Conservation (phyloP, 1,140 invertebrate genomes). For the Plodia interpunctella region DNA sequence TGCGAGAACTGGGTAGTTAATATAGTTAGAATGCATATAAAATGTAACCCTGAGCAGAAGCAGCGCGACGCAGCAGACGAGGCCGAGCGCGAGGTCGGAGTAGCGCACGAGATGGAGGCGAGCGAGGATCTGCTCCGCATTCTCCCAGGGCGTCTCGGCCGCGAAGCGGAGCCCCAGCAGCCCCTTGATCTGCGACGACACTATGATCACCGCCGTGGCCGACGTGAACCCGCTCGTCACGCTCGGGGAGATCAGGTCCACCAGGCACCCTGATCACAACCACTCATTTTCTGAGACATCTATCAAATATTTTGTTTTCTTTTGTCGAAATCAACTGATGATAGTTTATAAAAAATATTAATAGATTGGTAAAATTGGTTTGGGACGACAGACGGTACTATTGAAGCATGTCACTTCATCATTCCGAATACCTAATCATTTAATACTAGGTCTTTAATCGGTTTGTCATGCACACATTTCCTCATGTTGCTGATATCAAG, state of each 20-base stretch:
- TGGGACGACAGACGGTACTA: no score
- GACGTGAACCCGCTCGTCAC: constrained; percentile 96
- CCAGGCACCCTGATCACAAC: constrained; percentile 86
- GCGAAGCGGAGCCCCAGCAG: constrained; percentile 85
- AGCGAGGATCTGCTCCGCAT: constrained; percentile 78
- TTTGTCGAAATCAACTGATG: background rate
- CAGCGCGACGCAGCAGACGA: constrained; percentile 81
- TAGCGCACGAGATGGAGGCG: constrained; percentile 77
- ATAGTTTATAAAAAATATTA: no score
- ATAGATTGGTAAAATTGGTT: no score
- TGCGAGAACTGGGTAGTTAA: no score
- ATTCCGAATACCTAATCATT: no score
- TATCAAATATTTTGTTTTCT: background rate
- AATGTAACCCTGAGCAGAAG: constrained; percentile 79
- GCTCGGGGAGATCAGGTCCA: constrained; percentile 94
- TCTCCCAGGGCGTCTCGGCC: constrained; percentile 79
- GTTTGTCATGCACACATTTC: no score
- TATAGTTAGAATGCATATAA: no score
- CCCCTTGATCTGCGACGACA: constrained; percentile 91
- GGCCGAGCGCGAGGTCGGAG: constrained; percentile 81
- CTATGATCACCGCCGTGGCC: constrained; percentile 94
- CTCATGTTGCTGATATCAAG: no score
- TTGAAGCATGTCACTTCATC: no score
- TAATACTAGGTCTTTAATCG: no score
- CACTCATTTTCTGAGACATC: background rate